These are phyloP conservation scores for Agonum fuliginosum DNA, from an alignment of 2,888 invertebrate species.

Conservation along the genomic window DNA sequence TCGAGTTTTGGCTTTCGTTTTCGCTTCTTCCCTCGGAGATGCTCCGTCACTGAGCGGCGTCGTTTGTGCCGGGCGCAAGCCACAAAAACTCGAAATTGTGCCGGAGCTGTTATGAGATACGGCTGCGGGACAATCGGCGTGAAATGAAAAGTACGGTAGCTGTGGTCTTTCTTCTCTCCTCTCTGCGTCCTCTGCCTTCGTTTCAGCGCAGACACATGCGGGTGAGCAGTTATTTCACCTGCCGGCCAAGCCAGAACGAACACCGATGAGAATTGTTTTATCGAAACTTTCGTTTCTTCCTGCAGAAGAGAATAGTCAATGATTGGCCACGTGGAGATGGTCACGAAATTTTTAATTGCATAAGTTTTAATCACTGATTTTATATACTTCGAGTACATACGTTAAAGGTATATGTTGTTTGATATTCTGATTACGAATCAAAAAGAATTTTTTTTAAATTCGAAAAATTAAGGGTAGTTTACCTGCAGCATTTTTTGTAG, in stretches of 20 bases:
- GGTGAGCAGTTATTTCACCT: conserved; percentile 30
- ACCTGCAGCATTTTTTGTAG: too few relatives aligned
- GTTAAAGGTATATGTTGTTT: too few relatives aligned
- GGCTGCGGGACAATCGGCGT: conserved; percentile 56
- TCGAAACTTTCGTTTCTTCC: not conserved
- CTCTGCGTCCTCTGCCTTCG: not conserved
- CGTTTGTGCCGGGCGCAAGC: conserved; percentile 39
- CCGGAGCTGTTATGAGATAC: conserved; percentile 55
- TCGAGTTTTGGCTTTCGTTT: too few relatives aligned
- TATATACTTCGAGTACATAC: too few relatives aligned
- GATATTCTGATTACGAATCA: too few relatives aligned
- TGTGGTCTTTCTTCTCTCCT: not conserved
- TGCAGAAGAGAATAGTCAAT: too few relatives aligned
- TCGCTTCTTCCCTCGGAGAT: not conserved
- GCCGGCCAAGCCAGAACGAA: conserved; percentile 1
- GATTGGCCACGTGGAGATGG: too few relatives aligned
- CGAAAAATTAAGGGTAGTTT: too few relatives aligned
- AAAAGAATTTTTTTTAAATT: too few relatives aligned
- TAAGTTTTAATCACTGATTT: too few relatives aligned
- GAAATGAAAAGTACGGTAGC: conserved; percentile 59
- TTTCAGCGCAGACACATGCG: not conserved
- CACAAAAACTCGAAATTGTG: conserved; percentile 57
- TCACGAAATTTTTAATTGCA: too few relatives aligned
- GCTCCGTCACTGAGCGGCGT: conserved; percentile 36
- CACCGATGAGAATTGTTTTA: not conserved